These are phyloP conservation scores for Nycticorax nycticorax DNA, from an alignment of 2,113 vertebrate genomes.

Conservation along the genomic window DNA sequence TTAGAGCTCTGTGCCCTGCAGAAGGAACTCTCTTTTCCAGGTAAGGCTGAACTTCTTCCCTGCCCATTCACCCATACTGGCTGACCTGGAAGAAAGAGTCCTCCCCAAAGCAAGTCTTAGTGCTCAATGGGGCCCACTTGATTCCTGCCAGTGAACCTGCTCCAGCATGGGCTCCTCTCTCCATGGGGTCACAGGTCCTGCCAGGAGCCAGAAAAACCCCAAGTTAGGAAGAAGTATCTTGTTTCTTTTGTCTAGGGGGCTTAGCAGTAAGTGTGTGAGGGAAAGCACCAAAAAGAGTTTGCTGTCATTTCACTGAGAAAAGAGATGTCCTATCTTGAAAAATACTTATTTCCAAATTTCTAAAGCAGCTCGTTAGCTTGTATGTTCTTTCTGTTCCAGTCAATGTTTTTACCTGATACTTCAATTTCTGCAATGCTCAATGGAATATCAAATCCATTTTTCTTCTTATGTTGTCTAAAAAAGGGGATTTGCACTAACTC, in stretches of 20 bases:
- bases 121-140: neutral
- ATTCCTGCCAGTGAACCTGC: neutral
- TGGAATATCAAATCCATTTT: neutral
- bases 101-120: neutral
- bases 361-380: neutral
- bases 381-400: neutral
- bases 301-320: neutral
- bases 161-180: neutral
- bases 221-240: neutral
- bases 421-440: neutral
- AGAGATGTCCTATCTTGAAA: neutral
- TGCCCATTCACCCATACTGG: neutral
- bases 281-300: neutral
- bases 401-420: neutral
- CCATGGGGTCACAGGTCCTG: neutral
- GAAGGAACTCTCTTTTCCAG: neutral
- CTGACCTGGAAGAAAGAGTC: neutral
- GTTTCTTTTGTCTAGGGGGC: neutral
- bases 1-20: neutral
- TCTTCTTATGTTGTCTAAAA: neutral
- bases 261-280: neutral
- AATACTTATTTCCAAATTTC: neutral
- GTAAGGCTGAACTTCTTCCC: neutral
- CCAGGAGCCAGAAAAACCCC: neutral
- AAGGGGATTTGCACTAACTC: neutral